These are phyloP conservation scores for Halichoeres trimaculatus DNA, from an alignment of 2,113 vertebrate species.

Conservation along the genomic window DNA sequence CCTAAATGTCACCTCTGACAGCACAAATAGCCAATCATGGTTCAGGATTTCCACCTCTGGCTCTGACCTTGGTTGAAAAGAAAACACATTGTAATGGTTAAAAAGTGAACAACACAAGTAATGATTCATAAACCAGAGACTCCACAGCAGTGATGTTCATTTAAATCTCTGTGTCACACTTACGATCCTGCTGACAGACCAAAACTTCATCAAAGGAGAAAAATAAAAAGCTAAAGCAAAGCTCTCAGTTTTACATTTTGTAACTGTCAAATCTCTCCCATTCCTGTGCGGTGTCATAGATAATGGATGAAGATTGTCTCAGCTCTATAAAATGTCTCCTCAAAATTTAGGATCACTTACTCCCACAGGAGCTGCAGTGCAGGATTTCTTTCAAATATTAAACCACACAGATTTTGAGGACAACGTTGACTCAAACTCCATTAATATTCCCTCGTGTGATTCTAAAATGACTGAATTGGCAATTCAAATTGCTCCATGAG, in stretches of 20 bases:
- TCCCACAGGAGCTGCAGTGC: constrained; percentile 27
- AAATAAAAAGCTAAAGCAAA: constrained; percentile 22
- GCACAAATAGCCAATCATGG: too few species aligned
- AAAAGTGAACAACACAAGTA: constrained; percentile 3
- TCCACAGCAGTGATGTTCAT: constrained; percentile 23
- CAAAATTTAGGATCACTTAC: constrained; percentile 30
- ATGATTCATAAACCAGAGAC: neutral
- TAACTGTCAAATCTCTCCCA: constrained; percentile 29
- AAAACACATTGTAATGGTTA: too few species aligned
- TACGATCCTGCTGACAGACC: constrained; percentile 30
- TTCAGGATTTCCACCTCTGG: too few species aligned
- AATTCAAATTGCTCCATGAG: constrained; percentile 16
- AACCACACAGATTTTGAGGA: neutral
- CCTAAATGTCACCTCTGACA: too few species aligned
- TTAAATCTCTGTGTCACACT: constrained; percentile 16
- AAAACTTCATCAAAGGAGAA: constrained; percentile 25
- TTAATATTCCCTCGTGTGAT: constrained; percentile 11
- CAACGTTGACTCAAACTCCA: neutral
- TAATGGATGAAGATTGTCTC: constrained; percentile 55
- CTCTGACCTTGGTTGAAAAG: too few species aligned
- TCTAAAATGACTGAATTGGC: constrained; percentile 33
- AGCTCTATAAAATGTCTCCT: constrained; percentile 19
- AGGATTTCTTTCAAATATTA: constrained; percentile 31
- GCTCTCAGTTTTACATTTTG: constrained; percentile 47
- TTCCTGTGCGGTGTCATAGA: constrained; percentile 41